Evolutionary conservation across 1,140 invertebrate species (phyloP).

Genomic region (Paraescarpia echinospica): DNA sequence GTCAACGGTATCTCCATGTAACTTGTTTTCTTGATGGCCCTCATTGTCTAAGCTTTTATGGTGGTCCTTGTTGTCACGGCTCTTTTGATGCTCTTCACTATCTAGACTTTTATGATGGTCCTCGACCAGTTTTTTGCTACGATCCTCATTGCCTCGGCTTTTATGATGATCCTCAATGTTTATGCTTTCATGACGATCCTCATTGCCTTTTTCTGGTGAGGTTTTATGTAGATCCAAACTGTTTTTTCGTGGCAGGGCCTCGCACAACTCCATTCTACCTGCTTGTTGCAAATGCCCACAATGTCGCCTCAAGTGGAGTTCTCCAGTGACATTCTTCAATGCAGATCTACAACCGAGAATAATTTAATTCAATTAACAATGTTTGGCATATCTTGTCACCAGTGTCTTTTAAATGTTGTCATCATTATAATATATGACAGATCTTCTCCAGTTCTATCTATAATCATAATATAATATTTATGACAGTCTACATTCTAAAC

Average conservation of each 20-base stretch:
- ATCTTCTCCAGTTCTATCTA: too few species aligned
- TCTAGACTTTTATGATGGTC: too few species aligned
- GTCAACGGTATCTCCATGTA: not conserved
- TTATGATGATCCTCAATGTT: not conserved
- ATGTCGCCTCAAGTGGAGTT: not conserved
- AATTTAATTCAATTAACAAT: not conserved
- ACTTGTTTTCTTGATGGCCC: too few species aligned
- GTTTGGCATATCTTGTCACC: not conserved
- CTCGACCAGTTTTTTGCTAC: not conserved
- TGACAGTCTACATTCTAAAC: too few species aligned
- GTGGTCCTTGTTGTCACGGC: too few species aligned
- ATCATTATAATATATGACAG: too few species aligned
- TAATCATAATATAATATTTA: too few species aligned
- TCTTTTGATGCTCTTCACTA: too few species aligned
- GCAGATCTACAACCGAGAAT: not conserved
- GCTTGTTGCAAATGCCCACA: not conserved
- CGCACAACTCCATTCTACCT: not conserved
- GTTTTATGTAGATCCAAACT: not conserved
- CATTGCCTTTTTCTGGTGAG: not conserved
- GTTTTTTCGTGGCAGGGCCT: not conserved
- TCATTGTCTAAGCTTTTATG: too few species aligned
- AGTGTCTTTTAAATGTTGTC: too few species aligned
- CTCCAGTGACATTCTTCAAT: not conserved
- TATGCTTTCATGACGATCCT: not conserved
- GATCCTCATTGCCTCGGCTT: not conserved